Conservation (phyloP, 2,888 invertebrate genomes). For the Petrophora chlorosata region DNA sequence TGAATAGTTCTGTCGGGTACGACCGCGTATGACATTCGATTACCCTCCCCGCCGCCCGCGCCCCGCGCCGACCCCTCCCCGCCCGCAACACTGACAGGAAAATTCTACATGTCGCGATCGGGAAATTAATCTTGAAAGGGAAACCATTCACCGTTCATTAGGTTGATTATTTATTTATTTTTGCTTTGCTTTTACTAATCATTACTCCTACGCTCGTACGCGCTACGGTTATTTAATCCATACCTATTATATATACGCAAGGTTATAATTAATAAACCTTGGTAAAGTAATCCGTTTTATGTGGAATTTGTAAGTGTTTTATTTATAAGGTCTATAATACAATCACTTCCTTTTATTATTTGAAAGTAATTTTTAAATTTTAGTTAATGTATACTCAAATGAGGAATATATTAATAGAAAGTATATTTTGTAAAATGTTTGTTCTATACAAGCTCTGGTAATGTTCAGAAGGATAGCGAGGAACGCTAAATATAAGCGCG, state of each 20-base stretch:
- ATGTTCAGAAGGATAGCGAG: constrained; percentile 12
- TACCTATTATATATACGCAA: too few species aligned
- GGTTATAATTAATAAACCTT: too few species aligned
- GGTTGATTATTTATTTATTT: constrained; percentile 16
- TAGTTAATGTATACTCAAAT: too few species aligned
- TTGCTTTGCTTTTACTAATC: neutral
- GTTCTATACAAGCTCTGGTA: constrained; percentile 11
- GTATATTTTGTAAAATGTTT: too few species aligned
- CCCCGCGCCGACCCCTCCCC: constrained; percentile 12
- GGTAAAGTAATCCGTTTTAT: too few species aligned
- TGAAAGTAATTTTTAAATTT: too few species aligned
- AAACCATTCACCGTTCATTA: constrained; percentile 23
- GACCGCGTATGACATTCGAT: constrained; percentile 79
- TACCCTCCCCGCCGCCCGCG: constrained; percentile 47
- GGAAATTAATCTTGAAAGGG: constrained; percentile 35
- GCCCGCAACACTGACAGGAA: constrained; percentile 28
- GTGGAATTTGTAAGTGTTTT: too few species aligned
- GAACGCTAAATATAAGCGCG: constrained; percentile 14
- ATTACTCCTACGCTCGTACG: too few species aligned
- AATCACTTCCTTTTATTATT: too few species aligned
- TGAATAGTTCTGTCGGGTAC: constrained; percentile 69
- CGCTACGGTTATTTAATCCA: too few species aligned
- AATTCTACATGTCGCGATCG: constrained; percentile 28
- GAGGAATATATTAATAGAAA: too few species aligned
- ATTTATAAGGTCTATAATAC: too few species aligned